phyloP scores from a whole-genome alignment of 2,113 vertebrate species.

The Crotalus tigris region DNA sequence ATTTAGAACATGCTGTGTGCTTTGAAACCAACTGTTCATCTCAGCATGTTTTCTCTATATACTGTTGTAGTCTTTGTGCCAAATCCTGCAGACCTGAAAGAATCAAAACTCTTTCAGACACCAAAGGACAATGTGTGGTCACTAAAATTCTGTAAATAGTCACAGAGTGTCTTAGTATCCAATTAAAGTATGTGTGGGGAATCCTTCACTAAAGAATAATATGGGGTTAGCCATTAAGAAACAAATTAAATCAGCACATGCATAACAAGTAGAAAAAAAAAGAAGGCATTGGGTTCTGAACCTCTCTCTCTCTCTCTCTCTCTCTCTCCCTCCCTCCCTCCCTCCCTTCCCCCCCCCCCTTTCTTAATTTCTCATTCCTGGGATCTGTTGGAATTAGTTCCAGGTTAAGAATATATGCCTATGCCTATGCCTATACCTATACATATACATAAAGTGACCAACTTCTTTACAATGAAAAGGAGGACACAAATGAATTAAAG shows the following conservation, averaged over 20 bases:
- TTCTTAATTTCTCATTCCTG: neutral
- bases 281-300: neutral
- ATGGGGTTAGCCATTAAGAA: neutral
- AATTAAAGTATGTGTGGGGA: neutral
- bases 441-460: neutral
- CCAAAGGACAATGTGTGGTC: neutral
- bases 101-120: neutral
- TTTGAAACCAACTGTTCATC: slow-evolving; percentile 24
- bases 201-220: neutral
- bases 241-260: neutral
- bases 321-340: too few species aligned
- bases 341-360: neutral
- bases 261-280: neutral
- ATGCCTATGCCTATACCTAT: too few species aligned
- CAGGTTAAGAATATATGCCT: neutral
- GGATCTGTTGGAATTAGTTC: neutral
- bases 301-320: too few species aligned
- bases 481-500: too few species aligned
- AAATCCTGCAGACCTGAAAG: rapidly evolving
- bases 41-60: neutral
- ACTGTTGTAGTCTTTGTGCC: neutral
- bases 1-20: neutral
- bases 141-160: neutral
- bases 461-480: too few species aligned
- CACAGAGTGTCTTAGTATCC: neutral